A percentile compares a stretch with the other conserved stretches of the same genome.
Evolutionary conservation across 2,113 vertebrate genomes (phyloP).

Genomic region (Paradoxurus hermaphroditus): DNA sequence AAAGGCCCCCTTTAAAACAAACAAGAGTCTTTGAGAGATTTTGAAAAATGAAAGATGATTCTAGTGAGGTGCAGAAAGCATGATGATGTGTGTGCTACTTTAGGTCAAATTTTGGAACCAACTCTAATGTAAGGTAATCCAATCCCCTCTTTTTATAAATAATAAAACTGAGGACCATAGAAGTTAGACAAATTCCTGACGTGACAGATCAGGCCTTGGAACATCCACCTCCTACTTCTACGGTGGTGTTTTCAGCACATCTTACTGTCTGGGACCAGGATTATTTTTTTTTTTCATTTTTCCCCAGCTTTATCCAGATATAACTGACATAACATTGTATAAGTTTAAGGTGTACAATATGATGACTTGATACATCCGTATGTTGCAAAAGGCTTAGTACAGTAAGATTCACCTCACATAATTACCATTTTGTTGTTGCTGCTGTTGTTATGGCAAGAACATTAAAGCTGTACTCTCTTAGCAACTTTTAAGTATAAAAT

Average conservation of each 20-base stretch:
- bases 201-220: neutral
- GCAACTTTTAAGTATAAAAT: neutral
- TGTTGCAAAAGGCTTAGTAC: neutral
- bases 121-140: neutral
- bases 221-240: neutral
- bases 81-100: neutral
- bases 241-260: neutral
- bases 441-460: neutral
- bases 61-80: neutral
- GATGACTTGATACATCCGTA: neutral
- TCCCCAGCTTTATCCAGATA: neutral
- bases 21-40: neutral
- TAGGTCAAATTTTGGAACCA: neutral
- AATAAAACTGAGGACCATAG: neutral
- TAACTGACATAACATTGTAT: neutral
- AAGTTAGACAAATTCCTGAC: neutral
- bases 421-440: neutral
- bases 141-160: neutral
- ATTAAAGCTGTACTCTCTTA: neutral
- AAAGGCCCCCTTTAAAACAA: neutral
- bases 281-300: neutral
- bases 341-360: neutral
- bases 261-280: neutral
- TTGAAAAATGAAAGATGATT: neutral
- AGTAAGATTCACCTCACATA: neutral